phyloP scores from a whole-genome alignment of 2,113 vertebrate species.

The Piprites chloris region DNA sequence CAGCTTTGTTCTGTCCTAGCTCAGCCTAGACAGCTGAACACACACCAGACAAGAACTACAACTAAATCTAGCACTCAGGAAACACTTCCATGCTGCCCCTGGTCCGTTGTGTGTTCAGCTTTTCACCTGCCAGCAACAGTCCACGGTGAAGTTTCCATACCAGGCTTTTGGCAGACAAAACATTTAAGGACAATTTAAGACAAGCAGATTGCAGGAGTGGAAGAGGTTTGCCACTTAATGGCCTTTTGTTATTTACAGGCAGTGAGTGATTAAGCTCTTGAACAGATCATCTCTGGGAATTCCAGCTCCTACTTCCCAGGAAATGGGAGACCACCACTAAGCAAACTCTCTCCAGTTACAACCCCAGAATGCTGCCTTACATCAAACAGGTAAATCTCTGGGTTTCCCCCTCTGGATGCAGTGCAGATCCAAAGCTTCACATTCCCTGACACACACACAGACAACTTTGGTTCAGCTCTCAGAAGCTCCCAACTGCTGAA shows the following conservation, averaged over 20 bases:
- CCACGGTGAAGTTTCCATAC: background rate
- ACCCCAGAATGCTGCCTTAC: background rate
- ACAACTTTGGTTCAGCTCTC: background rate
- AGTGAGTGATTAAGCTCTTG: background rate
- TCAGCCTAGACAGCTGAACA: background rate
- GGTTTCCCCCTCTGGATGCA: too few species aligned
- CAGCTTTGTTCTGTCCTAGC: background rate
- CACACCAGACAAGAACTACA: background rate
- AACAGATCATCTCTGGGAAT: background rate
- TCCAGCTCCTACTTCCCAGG: background rate
- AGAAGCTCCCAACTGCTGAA: background rate
- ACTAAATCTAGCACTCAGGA: background rate
- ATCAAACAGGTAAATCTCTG: fast-evolving
- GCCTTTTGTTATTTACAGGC: background rate
- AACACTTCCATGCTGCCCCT: background rate
- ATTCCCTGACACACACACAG: background rate
- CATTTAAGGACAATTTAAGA: background rate
- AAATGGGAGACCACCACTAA: background rate
- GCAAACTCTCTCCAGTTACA: background rate
- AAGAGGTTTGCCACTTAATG: background rate
- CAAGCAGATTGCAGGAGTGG: background rate
- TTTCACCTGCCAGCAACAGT: background rate
- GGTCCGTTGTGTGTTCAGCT: background rate
- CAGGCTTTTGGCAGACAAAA: background rate
- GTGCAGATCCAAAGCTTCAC: background rate